Conservation (phyloP, 2,888 invertebrate species). For the Drosophila algonquin region DNA sequence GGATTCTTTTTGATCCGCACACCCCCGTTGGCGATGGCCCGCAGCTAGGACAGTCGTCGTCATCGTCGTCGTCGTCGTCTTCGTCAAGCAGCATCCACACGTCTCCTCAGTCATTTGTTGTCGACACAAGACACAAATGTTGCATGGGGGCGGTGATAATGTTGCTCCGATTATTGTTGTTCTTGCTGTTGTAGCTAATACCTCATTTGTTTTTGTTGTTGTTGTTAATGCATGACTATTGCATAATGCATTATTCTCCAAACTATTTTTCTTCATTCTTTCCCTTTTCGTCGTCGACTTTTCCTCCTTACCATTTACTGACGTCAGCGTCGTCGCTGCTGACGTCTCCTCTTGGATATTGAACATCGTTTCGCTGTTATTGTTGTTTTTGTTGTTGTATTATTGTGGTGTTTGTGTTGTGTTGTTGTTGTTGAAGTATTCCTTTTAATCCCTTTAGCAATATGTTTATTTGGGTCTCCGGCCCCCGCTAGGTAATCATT, state of each 20-base stretch:
- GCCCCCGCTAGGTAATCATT: slow-evolving; percentile 66
- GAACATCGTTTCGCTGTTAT: slow-evolving; percentile 30
- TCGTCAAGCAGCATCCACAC: slow-evolving; percentile 51
- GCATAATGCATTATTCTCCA: slow-evolving; percentile 12
- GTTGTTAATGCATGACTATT: slow-evolving; percentile 3
- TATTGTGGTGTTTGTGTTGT: background rate
- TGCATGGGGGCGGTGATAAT: slow-evolving; percentile 17
- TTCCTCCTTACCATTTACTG: background rate
- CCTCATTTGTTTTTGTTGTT: slow-evolving; percentile 8
- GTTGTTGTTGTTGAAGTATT: background rate
- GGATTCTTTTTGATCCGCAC: too few species aligned
- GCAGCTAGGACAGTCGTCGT: too few species aligned
- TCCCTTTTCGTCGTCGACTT: background rate
- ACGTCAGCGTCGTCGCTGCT: slow-evolving; percentile 3
- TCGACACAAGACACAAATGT: slow-evolving; percentile 64
- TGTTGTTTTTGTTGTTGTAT: slow-evolving; percentile 2
- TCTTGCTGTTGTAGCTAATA: slow-evolving; percentile 32
- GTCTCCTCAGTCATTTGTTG: slow-evolving; percentile 34
- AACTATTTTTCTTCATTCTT: slow-evolving; percentile 3
- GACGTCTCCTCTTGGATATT: slow-evolving; percentile 24
- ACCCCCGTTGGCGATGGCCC: too few species aligned
- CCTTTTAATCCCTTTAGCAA: slow-evolving; percentile 6
- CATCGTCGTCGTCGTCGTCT: too few species aligned
- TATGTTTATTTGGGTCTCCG: slow-evolving; percentile 3
- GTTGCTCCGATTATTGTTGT: slow-evolving; percentile 13